Evolutionary conservation across 1,140 invertebrate species (phyloP), one percentile per base, ranked within the genome.

Genomic region (Magallana ariakensis): DNA sequence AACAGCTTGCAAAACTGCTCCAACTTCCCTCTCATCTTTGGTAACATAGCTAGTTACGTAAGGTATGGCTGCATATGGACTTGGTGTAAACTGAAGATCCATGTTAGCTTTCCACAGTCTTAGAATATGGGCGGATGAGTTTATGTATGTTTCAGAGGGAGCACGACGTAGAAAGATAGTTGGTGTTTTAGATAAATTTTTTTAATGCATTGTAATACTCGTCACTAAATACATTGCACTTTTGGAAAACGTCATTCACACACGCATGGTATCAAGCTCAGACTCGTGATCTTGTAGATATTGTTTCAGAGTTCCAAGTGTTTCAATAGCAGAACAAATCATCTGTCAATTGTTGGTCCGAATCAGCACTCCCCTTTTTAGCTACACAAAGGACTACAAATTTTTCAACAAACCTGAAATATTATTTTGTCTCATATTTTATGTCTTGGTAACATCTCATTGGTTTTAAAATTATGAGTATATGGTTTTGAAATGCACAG

Each of bases 81-180:
- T 86, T n/a, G 80, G 60, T 8, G 85, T 83, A 89, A 53, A 87
- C 83, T 89, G 88, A 5, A 89, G 22, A 70, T 87, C 88, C 60
- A 86, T 89, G 53, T 89, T 85, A 10, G 85, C 88, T 70, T 87
- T 53, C 88, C 88, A 87, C 10, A 66, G 33, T 53, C 54, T 80
- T 1, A 87, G 33, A 62, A 89, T 81, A 62, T 54, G 6, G 15
- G 82, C n/a, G 70, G 54, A 85, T 87, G 56, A 85, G 75, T 89
- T 89, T 15, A 87, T 87, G 55, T 56, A 85, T 54, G 66, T 87
- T 85, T 87, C 57, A 58, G 11, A 22, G n/a, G 85, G 81, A 54
- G 46, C 13, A 16, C 85, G 57, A 70, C 58, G 58, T 56, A 89
- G 22, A 80, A 88, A 88, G 22, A 88, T 62, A 7, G 85, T 88